These are phyloP conservation scores for Mesocricetus auratus DNA, from an alignment of 2,113 vertebrate species.

Conservation along the genomic window DNA sequence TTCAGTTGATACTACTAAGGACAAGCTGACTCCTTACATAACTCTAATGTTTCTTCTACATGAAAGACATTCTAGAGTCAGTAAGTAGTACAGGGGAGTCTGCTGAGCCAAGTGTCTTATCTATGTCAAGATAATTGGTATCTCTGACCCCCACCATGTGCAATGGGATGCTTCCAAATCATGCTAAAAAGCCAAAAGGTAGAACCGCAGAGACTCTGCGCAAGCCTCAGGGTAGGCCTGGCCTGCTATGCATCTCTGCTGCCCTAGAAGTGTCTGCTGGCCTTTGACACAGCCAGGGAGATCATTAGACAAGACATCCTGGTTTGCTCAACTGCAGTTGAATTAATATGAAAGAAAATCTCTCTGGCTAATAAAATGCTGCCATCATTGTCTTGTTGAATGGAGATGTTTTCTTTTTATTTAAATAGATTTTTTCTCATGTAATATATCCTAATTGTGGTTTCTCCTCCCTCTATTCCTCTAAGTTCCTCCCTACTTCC, in stretches of 20 bases:
- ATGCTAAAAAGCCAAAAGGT: background rate
- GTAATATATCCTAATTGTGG: background rate
- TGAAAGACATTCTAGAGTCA: background rate
- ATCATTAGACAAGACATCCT: background rate
- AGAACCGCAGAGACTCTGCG: background rate
- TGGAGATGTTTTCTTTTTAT: background rate
- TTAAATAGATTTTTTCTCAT: background rate
- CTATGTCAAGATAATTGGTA: background rate
- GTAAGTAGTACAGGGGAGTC: background rate
- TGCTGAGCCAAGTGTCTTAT: background rate
- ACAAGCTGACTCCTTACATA: background rate
- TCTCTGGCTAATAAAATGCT: background rate
- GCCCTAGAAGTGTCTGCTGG: background rate
- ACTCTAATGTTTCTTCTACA: background rate
- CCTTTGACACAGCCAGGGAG: background rate
- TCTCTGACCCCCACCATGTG: background rate
- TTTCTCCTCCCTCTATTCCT: background rate
- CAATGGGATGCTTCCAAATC: background rate
- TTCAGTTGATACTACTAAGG: background rate
- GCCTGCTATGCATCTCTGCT: background rate
- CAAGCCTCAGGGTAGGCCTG: background rate
- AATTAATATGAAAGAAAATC: background rate
- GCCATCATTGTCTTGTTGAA: background rate
- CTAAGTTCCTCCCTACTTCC: background rate
- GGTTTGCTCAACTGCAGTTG: background rate